Evolutionary conservation across 2,797 vertebrate genomes (phyloP), one percentile per base, ranked within the genome.

Genomic region (Lates japonicus): DNA sequence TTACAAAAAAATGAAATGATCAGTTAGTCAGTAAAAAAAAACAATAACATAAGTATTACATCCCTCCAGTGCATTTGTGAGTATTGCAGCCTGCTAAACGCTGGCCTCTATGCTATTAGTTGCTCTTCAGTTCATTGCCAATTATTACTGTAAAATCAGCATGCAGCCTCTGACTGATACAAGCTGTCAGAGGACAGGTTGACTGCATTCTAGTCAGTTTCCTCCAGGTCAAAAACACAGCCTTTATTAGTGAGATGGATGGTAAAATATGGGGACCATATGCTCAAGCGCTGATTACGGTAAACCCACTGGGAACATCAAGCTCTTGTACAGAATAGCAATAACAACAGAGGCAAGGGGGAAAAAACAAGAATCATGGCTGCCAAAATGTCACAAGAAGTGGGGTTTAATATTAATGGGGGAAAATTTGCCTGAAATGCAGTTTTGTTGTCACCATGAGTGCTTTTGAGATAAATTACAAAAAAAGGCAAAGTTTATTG

Each of bases 241-340:
- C 63, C 70, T 77, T 83, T 80, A 88, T 83, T 64, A 82, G 59
- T 20, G 62, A 86, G 74, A 89, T 78, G 70, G 72, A 78, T 88
- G 58, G 73, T 71, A 71, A 84, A 82, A 90, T 84, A 88, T 76
- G 71, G 68, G 55, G n/a, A 81, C 76, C 87, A 87, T 90, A 89
- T 90, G 89, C 70, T 79, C 59, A 17, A 78, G 66, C 68, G 60
- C 71, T 86, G 85, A 93, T 88, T 86, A 90, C 69, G 66, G 71
- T 81, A 72, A 88, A 84, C 63, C 86, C 83, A 70, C 20, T n/a
- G 81, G 87, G 82, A 82, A 82, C 65, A 79, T 64, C 58, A 57
- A 80, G 78, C 66, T 76, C 74, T 70, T 37, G 68, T 60, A 81
- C 57, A 81, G 59, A 89, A 82, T 46, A 72, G 66, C 41, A 81